Percentiles rank a stretch among this genome's conserved stretches.
These are phyloP conservation scores for Sphaerophoria taeniata DNA, from an alignment of 2,888 invertebrate species.

Conservation along the genomic window DNA sequence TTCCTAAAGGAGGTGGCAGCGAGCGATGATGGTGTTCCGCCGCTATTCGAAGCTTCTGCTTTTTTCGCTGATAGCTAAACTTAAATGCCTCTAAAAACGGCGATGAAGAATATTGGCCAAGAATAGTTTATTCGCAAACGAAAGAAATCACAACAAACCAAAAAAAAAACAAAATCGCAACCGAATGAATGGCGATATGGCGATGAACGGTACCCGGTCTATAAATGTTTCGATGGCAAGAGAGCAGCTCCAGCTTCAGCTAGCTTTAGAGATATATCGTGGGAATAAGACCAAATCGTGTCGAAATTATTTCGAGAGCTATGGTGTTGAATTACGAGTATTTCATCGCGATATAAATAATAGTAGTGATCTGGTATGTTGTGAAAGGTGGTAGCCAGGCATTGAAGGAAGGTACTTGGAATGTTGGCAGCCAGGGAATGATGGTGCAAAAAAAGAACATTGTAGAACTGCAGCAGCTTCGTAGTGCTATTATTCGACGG, in stretches of 20 bases:
- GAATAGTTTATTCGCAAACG: conserved; percentile 33
- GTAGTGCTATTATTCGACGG: conserved; percentile 19
- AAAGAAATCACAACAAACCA: background rate
- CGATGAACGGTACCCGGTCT: conserved; percentile 58
- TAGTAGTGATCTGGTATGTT: conserved; percentile 72
- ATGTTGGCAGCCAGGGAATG: background rate
- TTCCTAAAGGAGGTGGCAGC: conserved; percentile 52
- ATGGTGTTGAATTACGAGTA: conserved; percentile 73
- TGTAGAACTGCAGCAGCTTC: too few species aligned
- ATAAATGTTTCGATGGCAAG: conserved; percentile 56
- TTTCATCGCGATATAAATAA: conserved; percentile 74
- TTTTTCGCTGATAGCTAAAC: background rate
- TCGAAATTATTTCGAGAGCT: conserved; percentile 72
- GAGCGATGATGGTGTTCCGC: too few species aligned
- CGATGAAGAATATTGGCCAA: conserved; percentile 52
- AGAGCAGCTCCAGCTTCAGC: too few species aligned
- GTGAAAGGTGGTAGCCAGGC: conserved; percentile 70
- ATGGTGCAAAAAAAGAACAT: background rate
- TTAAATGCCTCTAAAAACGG: conserved; percentile 42
- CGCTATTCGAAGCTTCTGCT: conserved; percentile 43
- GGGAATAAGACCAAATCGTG: conserved; percentile 75
- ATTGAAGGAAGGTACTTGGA: background rate
- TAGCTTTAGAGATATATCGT: conserved; percentile 74
- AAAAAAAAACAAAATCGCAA: conserved; percentile 1
- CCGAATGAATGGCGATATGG: conserved; percentile 19